These are phyloP conservation scores for Blastomussa wellsi DNA, from an alignment of 92 coral and sea anemone species.

Conservation along the genomic window DNA sequence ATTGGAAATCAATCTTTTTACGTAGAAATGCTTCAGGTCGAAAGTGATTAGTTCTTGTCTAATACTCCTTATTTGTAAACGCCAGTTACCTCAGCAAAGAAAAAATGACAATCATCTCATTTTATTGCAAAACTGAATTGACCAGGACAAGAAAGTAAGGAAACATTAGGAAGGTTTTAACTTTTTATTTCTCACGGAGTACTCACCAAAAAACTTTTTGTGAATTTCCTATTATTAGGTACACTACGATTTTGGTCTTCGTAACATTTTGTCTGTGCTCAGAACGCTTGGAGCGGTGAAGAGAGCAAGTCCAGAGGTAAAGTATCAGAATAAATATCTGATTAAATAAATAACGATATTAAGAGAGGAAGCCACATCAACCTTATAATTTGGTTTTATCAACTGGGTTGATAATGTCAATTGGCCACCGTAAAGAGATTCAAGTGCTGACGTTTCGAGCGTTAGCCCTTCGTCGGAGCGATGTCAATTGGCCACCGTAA, in stretches of 20 bases:
- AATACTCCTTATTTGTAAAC: background rate
- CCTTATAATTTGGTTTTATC: too few species aligned
- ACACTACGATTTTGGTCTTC: slow-evolving; percentile 97
- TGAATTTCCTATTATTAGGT: slow-evolving; percentile 51
- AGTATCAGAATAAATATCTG: too few species aligned
- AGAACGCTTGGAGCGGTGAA: slow-evolving; percentile 96
- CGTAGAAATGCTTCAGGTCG: background rate
- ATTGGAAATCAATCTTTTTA: background rate
- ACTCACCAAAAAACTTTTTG: too few species aligned
- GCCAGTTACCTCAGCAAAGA: background rate
- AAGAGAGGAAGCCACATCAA: too few species aligned
- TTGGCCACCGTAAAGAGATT: too few species aligned
- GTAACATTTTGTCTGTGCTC: slow-evolving; percentile 94
- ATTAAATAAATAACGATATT: too few species aligned
- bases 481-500: too few species aligned
- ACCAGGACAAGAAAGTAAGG: background rate
- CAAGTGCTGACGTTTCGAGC: too few species aligned
- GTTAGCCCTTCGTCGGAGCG: too few species aligned
- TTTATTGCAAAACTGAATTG: background rate
- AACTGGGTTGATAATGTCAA: too few species aligned
- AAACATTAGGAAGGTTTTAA: background rate
- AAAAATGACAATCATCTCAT: background rate
- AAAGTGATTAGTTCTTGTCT: background rate
- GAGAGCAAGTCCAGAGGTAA: slow-evolving; percentile 95
- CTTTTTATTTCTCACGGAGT: too few species aligned